A percentile compares a stretch with the other conserved stretches of the same genome.
These are phyloP conservation scores for Botia kubotai DNA, from an alignment of 2,797 vertebrate genomes.

Conservation along the genomic window DNA sequence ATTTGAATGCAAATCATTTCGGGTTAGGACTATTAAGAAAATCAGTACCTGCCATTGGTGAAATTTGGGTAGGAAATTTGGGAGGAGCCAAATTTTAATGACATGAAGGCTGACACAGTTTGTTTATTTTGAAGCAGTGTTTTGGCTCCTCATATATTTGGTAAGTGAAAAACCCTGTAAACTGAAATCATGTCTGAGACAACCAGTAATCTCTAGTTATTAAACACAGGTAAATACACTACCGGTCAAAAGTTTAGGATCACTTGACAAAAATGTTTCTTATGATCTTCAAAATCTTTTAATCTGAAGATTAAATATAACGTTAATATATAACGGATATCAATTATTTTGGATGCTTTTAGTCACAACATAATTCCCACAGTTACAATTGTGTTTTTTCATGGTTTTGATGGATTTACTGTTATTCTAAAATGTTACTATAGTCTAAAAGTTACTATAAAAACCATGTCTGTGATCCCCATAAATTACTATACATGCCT, in stretches of 20 bases:
- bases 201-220: background rate
- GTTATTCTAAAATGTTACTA: no score
- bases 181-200: background rate
- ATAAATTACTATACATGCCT: no score
- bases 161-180: background rate
- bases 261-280: no score
- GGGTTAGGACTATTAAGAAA: slow-evolving; percentile 25
- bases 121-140: background rate
- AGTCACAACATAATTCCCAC: no score
- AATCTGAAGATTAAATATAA: no score
- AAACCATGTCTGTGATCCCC: background rate
- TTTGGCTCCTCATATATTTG: background rate
- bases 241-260: no score
- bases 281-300: no score
- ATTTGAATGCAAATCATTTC: slow-evolving; percentile 35
- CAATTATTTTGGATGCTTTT: no score
- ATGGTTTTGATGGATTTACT: no score
- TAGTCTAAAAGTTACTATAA: background rate
- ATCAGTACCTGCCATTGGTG: slow-evolving; percentile 38
- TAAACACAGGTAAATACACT: no score
- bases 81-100: slow-evolving; percentile 17
- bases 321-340: no score
- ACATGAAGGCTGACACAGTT: background rate
- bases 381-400: no score
- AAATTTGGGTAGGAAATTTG: slow-evolving; percentile 7